Evolutionary conservation across 2,888 invertebrate species (phyloP), one percentile per base, ranked within the genome.

Genomic region (Hirtodrosophila alboralis): DNA sequence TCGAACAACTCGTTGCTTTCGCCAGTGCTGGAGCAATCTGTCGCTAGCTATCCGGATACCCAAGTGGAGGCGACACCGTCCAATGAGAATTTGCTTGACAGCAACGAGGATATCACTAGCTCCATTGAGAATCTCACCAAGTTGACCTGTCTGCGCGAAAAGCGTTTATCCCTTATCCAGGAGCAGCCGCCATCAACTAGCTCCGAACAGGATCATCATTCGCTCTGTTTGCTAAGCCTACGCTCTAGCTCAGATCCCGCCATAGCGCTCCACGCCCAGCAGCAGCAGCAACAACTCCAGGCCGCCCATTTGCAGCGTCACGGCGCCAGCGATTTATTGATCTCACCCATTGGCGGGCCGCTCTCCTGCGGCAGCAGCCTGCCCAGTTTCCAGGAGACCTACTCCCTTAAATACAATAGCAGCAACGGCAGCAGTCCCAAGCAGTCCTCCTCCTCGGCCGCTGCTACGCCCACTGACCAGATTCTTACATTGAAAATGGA

Each of bases 361-460:
- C 75, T 89, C 43, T 85, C 89, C 33, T 87, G 89, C 27, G 92
- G 93, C 76, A 93, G 94, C 37, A 93, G 95, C 38, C 91, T 96
- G 86, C 96, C 96, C 67, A 96, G 96, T 91, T 96, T 96, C 91
- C 95, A 96, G 92, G 96, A 96, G 91, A 96, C 96, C 21, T 96
- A 96, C 90, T 95, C 95, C 57, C 93, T 95, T 41, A 94, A 95
- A 66, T 95, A 95, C 93, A 89, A 92, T 93, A 89, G 49, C 80
- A 89, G 57, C 83, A 59, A 52, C 74, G 64, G 58, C 68, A 67
- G 70, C 75, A 64, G 67, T 64, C 69, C 65, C 12, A 74, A 75
- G 12, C 87, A 84, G 38, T 49, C 75, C 3, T 51, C 80, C 26
- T 31, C 78, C 51, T 40, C 81, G 8, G 40, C 61, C 3, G 51